These are phyloP conservation scores for Oceanites oceanicus DNA, from an alignment of 2,113 vertebrate species.

Conservation along the genomic window DNA sequence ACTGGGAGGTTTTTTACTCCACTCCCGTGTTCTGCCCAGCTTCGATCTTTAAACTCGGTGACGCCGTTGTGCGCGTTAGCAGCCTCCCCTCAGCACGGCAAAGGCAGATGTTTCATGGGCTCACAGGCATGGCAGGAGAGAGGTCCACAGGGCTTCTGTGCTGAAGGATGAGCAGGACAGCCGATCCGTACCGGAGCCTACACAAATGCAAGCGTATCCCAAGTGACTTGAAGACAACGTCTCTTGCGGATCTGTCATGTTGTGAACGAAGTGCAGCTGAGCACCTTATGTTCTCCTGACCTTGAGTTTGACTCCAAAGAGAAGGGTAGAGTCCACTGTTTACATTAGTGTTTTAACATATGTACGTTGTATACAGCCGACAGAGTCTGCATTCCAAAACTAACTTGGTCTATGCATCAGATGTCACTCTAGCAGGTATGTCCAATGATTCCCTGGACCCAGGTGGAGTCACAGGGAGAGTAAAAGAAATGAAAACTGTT, in stretches of 20 bases:
- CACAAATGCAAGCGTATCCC: not conserved
- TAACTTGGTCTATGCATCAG: not conserved
- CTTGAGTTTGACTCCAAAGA: not conserved
- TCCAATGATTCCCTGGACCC: not conserved
- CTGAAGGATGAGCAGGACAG: not conserved
- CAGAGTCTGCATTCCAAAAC: not conserved
- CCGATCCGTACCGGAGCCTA: not conserved
- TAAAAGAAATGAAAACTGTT: not conserved
- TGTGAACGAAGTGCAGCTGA: not conserved
- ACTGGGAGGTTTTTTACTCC: not conserved
- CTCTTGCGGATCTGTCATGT: not conserved
- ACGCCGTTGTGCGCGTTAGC: not conserved
- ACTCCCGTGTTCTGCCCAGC: not conserved
- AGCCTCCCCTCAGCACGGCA: fast-evolving
- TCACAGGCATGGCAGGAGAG: not conserved
- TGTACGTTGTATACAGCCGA: not conserved
- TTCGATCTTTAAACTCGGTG: not conserved
- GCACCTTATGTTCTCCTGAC: not conserved
- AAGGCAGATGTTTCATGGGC: not conserved
- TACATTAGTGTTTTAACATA: not conserved
- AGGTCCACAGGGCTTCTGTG: not conserved
- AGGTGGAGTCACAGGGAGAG: not conserved
- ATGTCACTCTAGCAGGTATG: not conserved
- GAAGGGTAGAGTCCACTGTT: not conserved
- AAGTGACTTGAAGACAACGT: not conserved